These are phyloP conservation scores for Myotis vivesi DNA, from an alignment of 2,797 vertebrate genomes.

Conservation along the genomic window DNA sequence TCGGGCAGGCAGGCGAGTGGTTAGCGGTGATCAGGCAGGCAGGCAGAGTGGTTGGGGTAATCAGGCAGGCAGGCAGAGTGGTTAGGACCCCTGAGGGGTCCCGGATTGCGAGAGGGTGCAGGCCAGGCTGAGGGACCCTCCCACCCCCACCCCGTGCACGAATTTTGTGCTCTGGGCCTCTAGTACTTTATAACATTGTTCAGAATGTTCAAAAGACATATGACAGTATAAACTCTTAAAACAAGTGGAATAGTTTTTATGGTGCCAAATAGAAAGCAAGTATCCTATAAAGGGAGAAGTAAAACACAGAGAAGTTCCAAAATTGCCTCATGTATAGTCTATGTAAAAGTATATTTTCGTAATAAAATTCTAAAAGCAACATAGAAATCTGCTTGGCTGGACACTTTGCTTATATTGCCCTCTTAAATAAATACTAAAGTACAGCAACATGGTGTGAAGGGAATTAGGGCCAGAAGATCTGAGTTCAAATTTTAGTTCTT, in stretches of 20 bases:
- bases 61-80: no score
- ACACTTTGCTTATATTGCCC: background rate
- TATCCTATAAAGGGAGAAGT: background rate
- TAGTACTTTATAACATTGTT: conserved; percentile 23
- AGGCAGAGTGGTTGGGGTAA: no score
- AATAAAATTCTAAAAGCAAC: conserved; percentile 2
- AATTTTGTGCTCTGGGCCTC: no score
- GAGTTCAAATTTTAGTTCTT: conserved; percentile 3
- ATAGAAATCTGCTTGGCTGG: background rate
- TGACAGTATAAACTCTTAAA: conserved; percentile 20
- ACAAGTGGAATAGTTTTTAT: background rate
- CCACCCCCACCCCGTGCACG: no score
- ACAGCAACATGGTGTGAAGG: background rate
- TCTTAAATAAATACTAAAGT: background rate
- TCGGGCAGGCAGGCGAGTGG: no score
- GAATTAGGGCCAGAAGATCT: background rate
- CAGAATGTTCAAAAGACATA: background rate
- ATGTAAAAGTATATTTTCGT: background rate
- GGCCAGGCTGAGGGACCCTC: no score
- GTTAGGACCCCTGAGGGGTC: no score
- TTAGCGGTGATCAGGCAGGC: no score
- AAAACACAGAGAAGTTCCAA: background rate
- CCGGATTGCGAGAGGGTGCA: no score
- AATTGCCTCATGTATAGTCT: background rate
- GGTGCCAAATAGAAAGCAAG: conserved; percentile 9